These are phyloP conservation scores for Trachelus troglodyta DNA, from an alignment of 2,888 invertebrate species.

Conservation along the genomic window DNA sequence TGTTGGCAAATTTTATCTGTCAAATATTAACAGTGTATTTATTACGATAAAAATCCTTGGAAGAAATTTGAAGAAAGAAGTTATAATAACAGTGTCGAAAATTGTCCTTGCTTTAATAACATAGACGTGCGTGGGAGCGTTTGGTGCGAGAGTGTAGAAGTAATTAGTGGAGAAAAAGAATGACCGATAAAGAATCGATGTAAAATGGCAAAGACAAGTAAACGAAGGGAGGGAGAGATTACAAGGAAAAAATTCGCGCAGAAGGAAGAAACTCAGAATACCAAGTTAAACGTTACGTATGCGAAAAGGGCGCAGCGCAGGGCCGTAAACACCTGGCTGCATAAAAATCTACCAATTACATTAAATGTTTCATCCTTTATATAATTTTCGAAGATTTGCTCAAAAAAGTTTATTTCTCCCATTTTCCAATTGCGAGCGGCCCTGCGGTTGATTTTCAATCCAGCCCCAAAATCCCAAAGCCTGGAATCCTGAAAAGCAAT, in stretches of 20 bases:
- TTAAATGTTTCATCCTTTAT: background rate
- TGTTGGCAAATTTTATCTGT: background rate
- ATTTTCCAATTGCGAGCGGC: slow-evolving; percentile 30
- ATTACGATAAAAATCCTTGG: background rate
- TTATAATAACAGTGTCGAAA: background rate
- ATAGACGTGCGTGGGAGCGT: background rate
- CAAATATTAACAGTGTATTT: background rate
- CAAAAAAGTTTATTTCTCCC: slow-evolving; percentile 41
- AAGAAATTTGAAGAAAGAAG: background rate
- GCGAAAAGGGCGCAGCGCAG: slow-evolving; percentile 22
- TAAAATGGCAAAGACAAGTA: background rate
- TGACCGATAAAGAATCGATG: background rate
- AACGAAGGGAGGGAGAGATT: background rate
- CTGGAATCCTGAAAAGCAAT: slow-evolving; percentile 32
- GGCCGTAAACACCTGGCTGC: slow-evolving; percentile 7
- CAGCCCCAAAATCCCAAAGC: slow-evolving; percentile 17
- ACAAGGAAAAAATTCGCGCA: background rate
- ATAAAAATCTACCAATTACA: background rate
- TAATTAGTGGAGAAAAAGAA: background rate
- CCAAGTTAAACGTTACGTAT: slow-evolving; percentile 15
- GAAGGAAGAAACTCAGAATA: background rate
- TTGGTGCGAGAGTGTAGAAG: background rate
- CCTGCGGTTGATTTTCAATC: slow-evolving; percentile 30
- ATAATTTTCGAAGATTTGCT: slow-evolving; percentile 39
- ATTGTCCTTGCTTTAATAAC: background rate